Percentiles rank a stretch among this genome's conserved stretches.
phyloP scores from a whole-genome alignment of 1,140 invertebrate genomes.

The Radopholus similis region DNA sequence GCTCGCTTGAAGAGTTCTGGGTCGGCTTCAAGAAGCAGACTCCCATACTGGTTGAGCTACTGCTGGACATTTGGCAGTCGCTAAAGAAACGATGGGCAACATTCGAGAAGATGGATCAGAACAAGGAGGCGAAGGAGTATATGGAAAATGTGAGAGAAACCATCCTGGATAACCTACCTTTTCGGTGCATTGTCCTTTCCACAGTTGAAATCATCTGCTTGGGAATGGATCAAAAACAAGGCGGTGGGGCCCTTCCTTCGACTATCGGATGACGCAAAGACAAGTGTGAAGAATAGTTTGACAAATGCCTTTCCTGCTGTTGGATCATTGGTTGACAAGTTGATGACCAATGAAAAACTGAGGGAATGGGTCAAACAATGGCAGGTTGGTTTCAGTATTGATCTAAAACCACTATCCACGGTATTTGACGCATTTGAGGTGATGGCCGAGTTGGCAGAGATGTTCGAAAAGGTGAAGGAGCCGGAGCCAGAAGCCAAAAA shows the following conservation, averaged over 20 bases:
- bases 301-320: neutral
- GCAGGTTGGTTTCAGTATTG: neutral
- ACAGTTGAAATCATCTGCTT: neutral
- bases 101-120: neutral
- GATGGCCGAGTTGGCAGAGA: slow-evolving; percentile 1
- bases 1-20: neutral
- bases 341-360: neutral
- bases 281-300: neutral
- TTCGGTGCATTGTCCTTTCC: no score
- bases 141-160: neutral
- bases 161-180: neutral
- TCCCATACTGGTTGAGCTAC: neutral
- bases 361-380: neutral
- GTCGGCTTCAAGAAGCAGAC: neutral
- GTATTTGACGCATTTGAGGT: neutral
- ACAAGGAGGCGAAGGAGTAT: neutral
- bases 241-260: neutral
- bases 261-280: neutral
- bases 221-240: neutral
- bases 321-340: neutral
- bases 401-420: neutral
- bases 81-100: neutral
- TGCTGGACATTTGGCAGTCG: neutral
- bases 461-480: neutral
- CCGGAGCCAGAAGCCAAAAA: no score